A percentile compares a stretch with the other conserved stretches of the same genome.
Evolutionary conservation across 2,797 vertebrate genomes (phyloP).

Genomic region (Hozukius guyotensis): DNA sequence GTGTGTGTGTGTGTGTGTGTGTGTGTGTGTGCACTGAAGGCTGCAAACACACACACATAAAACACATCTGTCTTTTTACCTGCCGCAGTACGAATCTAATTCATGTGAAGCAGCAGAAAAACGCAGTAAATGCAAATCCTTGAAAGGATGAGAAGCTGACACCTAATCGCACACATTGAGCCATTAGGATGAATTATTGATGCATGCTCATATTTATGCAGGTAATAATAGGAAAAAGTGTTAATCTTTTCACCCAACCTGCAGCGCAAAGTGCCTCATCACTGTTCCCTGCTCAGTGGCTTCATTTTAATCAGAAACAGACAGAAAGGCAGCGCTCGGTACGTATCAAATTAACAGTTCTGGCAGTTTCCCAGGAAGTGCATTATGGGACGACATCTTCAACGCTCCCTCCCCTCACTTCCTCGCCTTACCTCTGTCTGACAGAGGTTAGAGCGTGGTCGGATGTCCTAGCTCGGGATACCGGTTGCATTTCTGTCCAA

Average conservation of each 20-base stretch:
- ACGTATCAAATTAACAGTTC: slow-evolving; percentile 34
- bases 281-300: slow-evolving; percentile 12
- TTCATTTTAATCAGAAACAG: slow-evolving; percentile 50
- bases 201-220: slow-evolving; percentile 42
- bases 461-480: background rate
- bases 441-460: slow-evolving; percentile 23
- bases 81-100: slow-evolving; percentile 21
- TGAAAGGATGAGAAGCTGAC: slow-evolving; percentile 34
- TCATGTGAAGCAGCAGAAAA: slow-evolving; percentile 37
- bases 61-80: slow-evolving; percentile 24
- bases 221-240: slow-evolving; percentile 55
- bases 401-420: background rate
- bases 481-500: background rate
- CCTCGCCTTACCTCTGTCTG: slow-evolving; percentile 16
- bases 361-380: slow-evolving; percentile 50
- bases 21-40: background rate
- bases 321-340: background rate
- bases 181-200: slow-evolving; percentile 63
- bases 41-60: background rate
- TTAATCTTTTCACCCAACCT: slow-evolving; percentile 49
- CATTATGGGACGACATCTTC: slow-evolving; percentile 47
- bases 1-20: background rate
- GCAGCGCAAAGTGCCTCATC: slow-evolving; percentile 34
- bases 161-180: slow-evolving; percentile 50
- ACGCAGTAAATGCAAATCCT: slow-evolving; percentile 33